A percentile compares a stretch with the other conserved stretches of the same genome.
Evolutionary conservation across 1,140 invertebrate species (phyloP).

Genomic region (Oryctes rhinoceros): DNA sequence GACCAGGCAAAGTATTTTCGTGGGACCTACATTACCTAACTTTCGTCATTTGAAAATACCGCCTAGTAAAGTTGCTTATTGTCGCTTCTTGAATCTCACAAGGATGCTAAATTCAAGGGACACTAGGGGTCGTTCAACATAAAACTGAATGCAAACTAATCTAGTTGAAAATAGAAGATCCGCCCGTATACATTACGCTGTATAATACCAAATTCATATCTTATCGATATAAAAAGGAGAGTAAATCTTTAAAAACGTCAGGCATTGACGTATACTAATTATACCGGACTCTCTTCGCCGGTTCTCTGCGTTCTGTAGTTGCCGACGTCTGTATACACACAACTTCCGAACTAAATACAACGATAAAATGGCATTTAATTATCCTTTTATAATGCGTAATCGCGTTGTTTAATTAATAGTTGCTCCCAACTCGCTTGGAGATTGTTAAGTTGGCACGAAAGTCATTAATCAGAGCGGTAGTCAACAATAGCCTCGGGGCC

Average conservation of each 20-base stretch:
- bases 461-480: conserved; percentile 26
- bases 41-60: no score
- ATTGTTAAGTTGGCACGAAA: conserved; percentile 27
- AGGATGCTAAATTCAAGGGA: no score
- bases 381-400: conserved; percentile 26
- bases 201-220: not conserved
- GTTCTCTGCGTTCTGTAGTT: not conserved
- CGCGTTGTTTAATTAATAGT: conserved; percentile 19
- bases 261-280: conserved; percentile 16
- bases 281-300: not conserved
- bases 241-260: conserved; percentile 26
- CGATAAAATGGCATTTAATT: conserved; percentile 31
- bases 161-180: not conserved
- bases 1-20: no score
- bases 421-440: not conserved
- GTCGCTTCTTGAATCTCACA: no score
- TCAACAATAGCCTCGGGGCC: not conserved
- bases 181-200: not conserved
- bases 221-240: not conserved
- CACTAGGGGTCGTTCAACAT: not conserved
- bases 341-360: not conserved
- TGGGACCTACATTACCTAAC: no score
- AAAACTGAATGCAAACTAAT: not conserved
- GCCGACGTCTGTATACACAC: not conserved
- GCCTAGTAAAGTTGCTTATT: no score